phyloP scores from a whole-genome alignment of 2,113 vertebrate genomes.

The Platysternon megacephalum region DNA sequence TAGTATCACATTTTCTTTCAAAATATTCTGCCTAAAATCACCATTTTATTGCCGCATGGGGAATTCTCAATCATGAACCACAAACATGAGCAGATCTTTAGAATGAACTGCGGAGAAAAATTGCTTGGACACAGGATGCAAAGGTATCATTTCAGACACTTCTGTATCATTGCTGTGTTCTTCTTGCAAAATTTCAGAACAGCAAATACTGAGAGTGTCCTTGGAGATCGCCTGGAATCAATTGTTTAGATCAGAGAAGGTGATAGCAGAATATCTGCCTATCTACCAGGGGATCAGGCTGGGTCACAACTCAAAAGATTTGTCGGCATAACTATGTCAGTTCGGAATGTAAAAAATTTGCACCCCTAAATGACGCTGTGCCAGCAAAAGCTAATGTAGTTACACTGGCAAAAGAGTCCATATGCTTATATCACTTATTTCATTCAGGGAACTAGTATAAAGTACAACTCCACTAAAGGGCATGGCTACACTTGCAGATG shows the following conservation, averaged over 20 bases:
- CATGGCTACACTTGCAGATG: no score
- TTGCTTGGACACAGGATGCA: neutral
- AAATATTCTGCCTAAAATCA: neutral
- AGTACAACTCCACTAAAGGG: fast-evolving
- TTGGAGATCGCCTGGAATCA: neutral
- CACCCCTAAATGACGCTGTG: neutral
- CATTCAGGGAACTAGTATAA: neutral
- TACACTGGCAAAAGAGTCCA: neutral
- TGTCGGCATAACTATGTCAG: neutral
- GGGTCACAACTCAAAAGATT: neutral
- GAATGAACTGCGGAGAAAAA: neutral
- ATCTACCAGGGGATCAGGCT: neutral
- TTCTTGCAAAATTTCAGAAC: neutral
- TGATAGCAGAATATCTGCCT: neutral
- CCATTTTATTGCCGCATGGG: neutral
- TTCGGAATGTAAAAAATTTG: neutral
- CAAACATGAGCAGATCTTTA: neutral
- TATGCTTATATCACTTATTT: neutral
- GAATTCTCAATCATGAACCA: neutral
- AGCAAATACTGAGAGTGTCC: neutral
- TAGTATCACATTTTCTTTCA: neutral
- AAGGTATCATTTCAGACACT: neutral
- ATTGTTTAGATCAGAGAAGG: neutral
- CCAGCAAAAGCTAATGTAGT: neutral
- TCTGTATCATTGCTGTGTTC: neutral